These are phyloP conservation scores for Euphonia xanthogaster DNA, from an alignment of 2,797 vertebrate species.

Conservation along the genomic window DNA sequence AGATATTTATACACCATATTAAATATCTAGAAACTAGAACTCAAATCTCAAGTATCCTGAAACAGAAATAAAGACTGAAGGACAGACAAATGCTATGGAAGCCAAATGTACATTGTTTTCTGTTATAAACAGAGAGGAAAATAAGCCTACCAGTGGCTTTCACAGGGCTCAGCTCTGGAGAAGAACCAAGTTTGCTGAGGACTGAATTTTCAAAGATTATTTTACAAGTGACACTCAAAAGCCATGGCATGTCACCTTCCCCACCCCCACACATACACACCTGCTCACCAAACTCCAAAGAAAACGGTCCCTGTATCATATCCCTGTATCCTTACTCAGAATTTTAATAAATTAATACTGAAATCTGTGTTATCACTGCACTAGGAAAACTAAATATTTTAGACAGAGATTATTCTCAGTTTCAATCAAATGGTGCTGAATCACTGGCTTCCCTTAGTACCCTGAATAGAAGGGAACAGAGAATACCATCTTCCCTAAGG, in stretches of 20 bases:
- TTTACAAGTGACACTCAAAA: background rate
- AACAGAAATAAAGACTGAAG: background rate
- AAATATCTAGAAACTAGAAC: background rate
- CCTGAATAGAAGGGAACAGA: background rate
- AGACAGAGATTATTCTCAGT: background rate
- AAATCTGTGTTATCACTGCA: background rate
- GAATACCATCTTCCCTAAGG: background rate
- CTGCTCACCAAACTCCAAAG: background rate
- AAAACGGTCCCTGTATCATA: background rate
- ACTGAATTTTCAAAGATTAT: background rate
- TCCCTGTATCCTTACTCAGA: background rate
- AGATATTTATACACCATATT: background rate
- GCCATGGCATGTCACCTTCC: background rate
- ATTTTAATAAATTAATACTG: background rate
- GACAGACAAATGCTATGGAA: background rate
- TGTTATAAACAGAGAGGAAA: background rate
- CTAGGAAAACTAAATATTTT: background rate
- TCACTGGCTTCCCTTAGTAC: background rate
- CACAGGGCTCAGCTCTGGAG: background rate
- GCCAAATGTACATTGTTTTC: background rate
- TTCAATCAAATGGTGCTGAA: background rate
- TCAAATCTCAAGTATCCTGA: background rate
- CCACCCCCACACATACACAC: background rate
- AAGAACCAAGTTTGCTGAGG: background rate
- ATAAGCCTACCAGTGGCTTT: background rate